A percentile compares a stretch with the other conserved stretches of the same genome.
These are phyloP conservation scores for Leguminivora glycinivorella DNA, from an alignment of 1,140 invertebrate genomes.

Conservation along the genomic window DNA sequence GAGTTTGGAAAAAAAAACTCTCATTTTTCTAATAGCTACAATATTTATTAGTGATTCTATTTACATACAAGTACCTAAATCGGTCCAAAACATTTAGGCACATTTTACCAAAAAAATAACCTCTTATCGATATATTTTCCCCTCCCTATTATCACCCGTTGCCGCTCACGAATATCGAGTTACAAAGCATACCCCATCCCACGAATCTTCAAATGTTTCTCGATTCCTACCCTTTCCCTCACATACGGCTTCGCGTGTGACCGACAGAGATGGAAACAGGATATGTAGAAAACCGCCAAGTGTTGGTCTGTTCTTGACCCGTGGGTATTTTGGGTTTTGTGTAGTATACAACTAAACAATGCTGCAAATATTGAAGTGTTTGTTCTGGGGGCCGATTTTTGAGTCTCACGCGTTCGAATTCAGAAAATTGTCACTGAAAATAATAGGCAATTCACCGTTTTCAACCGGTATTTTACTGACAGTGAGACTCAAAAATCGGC, in stretches of 20 bases:
- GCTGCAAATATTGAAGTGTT: background rate
- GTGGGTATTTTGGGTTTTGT: constrained; percentile 2
- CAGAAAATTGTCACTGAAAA: too few species aligned
- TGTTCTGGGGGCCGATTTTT: too few species aligned
- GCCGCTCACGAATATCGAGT: constrained; percentile 55
- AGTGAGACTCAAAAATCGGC: too few species aligned
- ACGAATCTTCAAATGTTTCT: constrained; percentile 31
- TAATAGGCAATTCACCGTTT: too few species aligned
- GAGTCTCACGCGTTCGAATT: too few species aligned
- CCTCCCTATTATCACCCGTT: constrained; percentile 33
- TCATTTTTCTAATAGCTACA: too few species aligned
- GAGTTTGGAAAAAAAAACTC: too few species aligned
- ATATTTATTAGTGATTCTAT: background rate
- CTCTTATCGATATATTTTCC: background rate
- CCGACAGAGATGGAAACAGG: constrained; percentile 42
- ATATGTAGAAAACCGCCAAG: constrained; percentile 57
- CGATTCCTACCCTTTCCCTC: constrained; percentile 33
- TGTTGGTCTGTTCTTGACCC: constrained; percentile 34
- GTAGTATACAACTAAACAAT: background rate
- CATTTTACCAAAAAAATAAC: too few species aligned
- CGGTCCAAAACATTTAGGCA: too few species aligned
- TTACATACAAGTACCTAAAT: too few species aligned
- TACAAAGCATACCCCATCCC: constrained; percentile 49
- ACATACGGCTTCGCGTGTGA: constrained; percentile 30
- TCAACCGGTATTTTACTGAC: too few species aligned